Evolutionary conservation across 1,140 invertebrate species (phyloP).

Genomic region (Mercenaria mercenaria): DNA sequence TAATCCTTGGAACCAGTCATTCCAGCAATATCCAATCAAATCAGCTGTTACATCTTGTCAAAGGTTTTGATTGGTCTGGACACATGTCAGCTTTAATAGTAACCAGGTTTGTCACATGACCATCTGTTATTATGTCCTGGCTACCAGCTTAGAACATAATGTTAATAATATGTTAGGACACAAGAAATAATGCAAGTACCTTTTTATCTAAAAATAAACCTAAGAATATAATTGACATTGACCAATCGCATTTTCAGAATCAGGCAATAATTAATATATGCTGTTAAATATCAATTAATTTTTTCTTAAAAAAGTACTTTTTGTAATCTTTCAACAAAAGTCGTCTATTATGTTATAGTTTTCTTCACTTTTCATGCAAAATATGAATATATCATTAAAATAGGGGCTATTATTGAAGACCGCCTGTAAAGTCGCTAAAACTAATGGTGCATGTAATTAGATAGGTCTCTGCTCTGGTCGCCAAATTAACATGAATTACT

Average conservation of each 20-base stretch:
- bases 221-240: too few relatives aligned
- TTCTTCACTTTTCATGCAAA: slow-evolving; percentile 6
- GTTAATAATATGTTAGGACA: too few relatives aligned
- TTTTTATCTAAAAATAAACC: too few relatives aligned
- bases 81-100: slow-evolving; percentile 26
- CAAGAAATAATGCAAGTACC: too few relatives aligned
- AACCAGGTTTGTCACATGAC: not conserved
- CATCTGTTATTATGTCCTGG: not conserved
- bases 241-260: too few relatives aligned
- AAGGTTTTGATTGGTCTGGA: slow-evolving; percentile 22
- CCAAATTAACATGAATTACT: slow-evolving; percentile 34
- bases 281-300: not conserved
- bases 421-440: slow-evolving; percentile 23
- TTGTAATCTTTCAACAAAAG: not conserved
- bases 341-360: not conserved
- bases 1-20: slow-evolving; percentile 25
- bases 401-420: not conserved
- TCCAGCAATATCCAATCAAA: slow-evolving; percentile 25
- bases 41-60: slow-evolving; percentile 41
- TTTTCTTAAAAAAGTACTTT: not conserved
- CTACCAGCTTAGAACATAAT: too few relatives aligned
- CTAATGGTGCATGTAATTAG: slow-evolving; percentile 28
- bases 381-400: slow-evolving; percentile 29
- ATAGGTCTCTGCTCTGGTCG: slow-evolving; percentile 16
- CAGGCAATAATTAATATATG: too few relatives aligned